Conservation (phyloP, 2,113 vertebrate genomes). For the Limnothrissa miodon region DNA sequence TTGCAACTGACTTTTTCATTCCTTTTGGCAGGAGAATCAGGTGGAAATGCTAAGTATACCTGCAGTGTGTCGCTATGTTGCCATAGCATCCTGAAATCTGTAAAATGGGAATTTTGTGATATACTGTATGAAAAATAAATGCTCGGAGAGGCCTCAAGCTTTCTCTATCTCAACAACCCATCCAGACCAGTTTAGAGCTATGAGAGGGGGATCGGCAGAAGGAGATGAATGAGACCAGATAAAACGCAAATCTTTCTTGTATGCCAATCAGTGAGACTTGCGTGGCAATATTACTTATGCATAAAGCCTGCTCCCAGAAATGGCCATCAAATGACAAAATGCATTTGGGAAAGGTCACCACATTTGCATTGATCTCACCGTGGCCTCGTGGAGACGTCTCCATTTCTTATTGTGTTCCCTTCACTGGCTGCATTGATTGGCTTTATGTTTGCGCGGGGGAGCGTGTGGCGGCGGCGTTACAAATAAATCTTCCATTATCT, state of each 20-base stretch:
- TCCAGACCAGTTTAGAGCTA: neutral
- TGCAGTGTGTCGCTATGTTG: too few species aligned
- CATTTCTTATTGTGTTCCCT: slow-evolving; percentile 16
- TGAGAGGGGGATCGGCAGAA: neutral
- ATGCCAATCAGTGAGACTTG: neutral
- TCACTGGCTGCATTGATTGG: slow-evolving; percentile 53
- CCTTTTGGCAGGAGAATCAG: neutral
- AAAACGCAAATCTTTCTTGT: neutral
- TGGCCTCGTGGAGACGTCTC: neutral
- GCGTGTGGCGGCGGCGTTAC: slow-evolving; percentile 36
- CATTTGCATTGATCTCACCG: slow-evolving; percentile 46
- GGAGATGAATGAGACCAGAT: neutral
- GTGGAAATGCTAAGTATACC: too few species aligned
- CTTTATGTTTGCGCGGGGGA: slow-evolving; percentile 46
- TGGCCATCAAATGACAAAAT: slow-evolving; percentile 28
- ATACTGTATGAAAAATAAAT: too few species aligned
- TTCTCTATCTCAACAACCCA: neutral
- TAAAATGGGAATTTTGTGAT: too few species aligned
- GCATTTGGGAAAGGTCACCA: slow-evolving; percentile 47
- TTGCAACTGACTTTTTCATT: too few species aligned
- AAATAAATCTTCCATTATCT: slow-evolving; percentile 69
- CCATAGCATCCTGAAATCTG: too few species aligned
- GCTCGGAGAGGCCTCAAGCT: too few species aligned
- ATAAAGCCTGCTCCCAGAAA: neutral
- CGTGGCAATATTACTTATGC: slow-evolving; percentile 7